A percentile compares a stretch with the other conserved stretches of the same genome.
These are phyloP conservation scores for Selene dorsalis DNA, from an alignment of 2,797 vertebrate genomes.

Conservation along the genomic window DNA sequence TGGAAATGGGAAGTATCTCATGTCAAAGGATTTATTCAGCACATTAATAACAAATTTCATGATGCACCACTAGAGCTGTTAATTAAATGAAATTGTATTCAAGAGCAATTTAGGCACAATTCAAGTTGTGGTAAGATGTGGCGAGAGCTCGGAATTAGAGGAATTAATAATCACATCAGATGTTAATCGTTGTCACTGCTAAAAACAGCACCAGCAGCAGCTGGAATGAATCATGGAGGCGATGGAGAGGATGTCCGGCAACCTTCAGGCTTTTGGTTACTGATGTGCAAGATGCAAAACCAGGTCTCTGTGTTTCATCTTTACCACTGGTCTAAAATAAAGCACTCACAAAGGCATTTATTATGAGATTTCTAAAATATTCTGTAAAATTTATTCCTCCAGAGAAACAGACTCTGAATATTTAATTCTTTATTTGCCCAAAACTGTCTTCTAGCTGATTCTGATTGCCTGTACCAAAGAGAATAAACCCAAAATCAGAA, in stretches of 20 bases:
- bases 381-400: constrained; percentile 53
- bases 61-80: constrained; percentile 56
- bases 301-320: constrained; percentile 17
- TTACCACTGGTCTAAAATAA: constrained; percentile 19
- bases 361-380: constrained; percentile 51
- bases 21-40: constrained; percentile 56
- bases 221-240: constrained; percentile 39
- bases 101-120: constrained; percentile 69
- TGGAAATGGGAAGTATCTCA: constrained; percentile 51
- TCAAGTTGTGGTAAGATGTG: constrained; percentile 68
- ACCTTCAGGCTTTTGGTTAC: constrained; percentile 33
- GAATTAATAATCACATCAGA: constrained; percentile 69
- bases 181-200: constrained; percentile 49
- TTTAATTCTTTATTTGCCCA: constrained; percentile 56
- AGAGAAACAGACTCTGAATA: constrained; percentile 39
- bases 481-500: constrained; percentile 22
- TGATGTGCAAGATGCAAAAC: constrained; percentile 12
- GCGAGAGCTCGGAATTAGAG: constrained; percentile 64
- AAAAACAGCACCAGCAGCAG: constrained; percentile 19
- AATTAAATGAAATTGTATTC: constrained; percentile 73
- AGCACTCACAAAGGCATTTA: constrained; percentile 23
- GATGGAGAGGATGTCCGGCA: constrained; percentile 10
- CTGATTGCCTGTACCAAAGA: constrained; percentile 4
- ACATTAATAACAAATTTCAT: constrained; percentile 66
- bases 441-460: constrained; percentile 45